Base-by-base conservation (phyloP, 2,797 vertebrate genomes). In the Onychomys leucogaster region DNA sequence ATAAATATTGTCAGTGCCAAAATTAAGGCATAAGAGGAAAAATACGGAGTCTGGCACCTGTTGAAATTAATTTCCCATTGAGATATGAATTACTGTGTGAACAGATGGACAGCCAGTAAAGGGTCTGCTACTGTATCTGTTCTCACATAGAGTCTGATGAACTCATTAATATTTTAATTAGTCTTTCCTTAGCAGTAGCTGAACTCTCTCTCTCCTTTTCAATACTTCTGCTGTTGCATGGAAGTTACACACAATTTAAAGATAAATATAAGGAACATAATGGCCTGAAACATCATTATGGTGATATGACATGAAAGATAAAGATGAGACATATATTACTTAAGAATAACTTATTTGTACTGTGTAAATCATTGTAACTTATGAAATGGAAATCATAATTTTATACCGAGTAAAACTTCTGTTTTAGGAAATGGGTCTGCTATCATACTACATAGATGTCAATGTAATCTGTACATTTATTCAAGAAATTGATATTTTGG, bases 111-210 rank as follows among this genome's bases (percentile, higher is more conserved):
- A 80, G 19, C 3, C 80, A 93, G 82, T 61, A 89, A 90, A 84
- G 25, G 29, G 6, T n/a, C 57, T 91, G 12, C 23, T 93, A 12
- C 57, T 89, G 43, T 41, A 65, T 91, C 94, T 95, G 41, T 96
- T 59, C 76, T 89, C 78, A 57, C 75, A 93, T 61, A 95, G 96
- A 94, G 6, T 25, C 49, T 76, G 75, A 55, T 73, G n/a, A 63
- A 65, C 43, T 93, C 75, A 93, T 94, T 87, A 52, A 86, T 90
- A 90, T 59, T 93, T 81, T 94, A 87, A 95, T 96, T 78, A 91
- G 2, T 92, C 84, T 71, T 65, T 93, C 41, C 57, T 75, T 16
- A 80, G 37, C 37, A 96, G 27, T 71, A 71, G 52, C 23, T 91
- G 37, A 95, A 76, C 27, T 94, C n/a, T 83, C 17, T 83, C 17